Evolutionary conservation across 2,797 vertebrate genomes (phyloP).

Genomic region (Remorina albescens): DNA sequence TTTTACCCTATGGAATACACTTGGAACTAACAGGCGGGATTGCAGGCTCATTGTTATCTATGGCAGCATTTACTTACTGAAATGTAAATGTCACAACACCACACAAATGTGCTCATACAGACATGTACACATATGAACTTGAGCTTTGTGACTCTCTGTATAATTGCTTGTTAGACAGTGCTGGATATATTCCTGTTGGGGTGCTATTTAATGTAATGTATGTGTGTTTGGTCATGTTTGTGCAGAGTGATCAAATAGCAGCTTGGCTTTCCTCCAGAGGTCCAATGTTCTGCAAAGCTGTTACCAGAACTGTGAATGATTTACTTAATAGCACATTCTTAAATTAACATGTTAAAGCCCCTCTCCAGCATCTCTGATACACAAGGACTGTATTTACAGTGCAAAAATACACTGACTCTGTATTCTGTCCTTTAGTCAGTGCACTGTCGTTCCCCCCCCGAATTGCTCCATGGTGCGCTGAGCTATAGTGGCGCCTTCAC

Average conservation of each 20-base stretch:
- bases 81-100: background rate
- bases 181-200: conserved; percentile 22
- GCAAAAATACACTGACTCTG: too few relatives aligned
- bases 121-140: background rate
- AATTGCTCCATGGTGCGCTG: too few relatives aligned
- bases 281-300: conserved; percentile 55
- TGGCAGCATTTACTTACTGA: background rate
- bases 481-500: too few relatives aligned
- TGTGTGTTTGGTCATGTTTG: conserved; percentile 40
- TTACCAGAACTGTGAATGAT: conserved; percentile 43
- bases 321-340: conserved; percentile 49
- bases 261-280: conserved; percentile 62
- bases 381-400: too few relatives aligned
- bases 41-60: too few relatives aligned
- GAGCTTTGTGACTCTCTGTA: background rate
- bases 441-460: too few relatives aligned
- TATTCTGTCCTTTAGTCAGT: too few relatives aligned
- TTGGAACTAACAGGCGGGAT: too few relatives aligned
- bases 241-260: conserved; percentile 43
- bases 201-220: conserved; percentile 19
- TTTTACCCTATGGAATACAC: background rate
- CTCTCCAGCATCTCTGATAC: too few relatives aligned
- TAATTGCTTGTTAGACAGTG: conserved; percentile 26
- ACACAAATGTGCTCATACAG: background rate
- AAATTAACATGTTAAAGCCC: conserved; percentile 67